Percentiles rank a stretch among this genome's conserved stretches.
Conservation (phyloP, 2,113 vertebrate genomes). For the Datnioides undecimradiatus region DNA sequence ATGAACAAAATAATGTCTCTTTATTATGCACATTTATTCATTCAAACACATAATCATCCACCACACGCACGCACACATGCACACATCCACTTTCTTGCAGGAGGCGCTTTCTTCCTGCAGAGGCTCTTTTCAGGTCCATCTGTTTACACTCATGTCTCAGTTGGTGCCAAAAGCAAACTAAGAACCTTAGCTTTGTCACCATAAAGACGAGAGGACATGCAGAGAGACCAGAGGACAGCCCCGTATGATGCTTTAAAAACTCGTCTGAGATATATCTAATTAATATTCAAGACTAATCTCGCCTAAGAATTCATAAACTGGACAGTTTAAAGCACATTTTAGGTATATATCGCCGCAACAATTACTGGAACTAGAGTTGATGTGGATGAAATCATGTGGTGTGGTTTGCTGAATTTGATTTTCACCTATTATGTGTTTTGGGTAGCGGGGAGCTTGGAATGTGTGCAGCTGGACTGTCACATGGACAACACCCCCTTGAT, state of each 20-base stretch:
- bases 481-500: constrained; percentile 30
- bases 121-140: constrained; percentile 55
- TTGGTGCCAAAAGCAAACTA: constrained; percentile 43
- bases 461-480: constrained; percentile 66
- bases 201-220: constrained; percentile 18
- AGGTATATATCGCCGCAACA: constrained; percentile 26
- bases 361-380: constrained; percentile 22
- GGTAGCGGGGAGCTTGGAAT: constrained; percentile 42
- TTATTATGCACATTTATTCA: constrained; percentile 29
- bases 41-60: constrained; percentile 33
- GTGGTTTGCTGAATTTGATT: constrained; percentile 15
- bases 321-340: constrained; percentile 25
- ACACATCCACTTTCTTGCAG: constrained; percentile 27
- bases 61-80: constrained; percentile 2
- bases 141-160: constrained; percentile 51
- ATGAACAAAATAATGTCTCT: constrained; percentile 21
- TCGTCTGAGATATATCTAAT: constrained; percentile 41
- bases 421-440: constrained; percentile 26
- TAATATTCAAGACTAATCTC: constrained; percentile 20
- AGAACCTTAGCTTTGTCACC: constrained; percentile 42
- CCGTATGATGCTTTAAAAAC: constrained; percentile 15
- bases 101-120: constrained; percentile 31
- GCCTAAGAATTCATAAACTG: constrained; percentile 19
- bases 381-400: constrained; percentile 8
- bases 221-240: constrained; percentile 11